Base-by-base conservation (phyloP, 2,113 vertebrate genomes). In the Jacana jacana region DNA sequence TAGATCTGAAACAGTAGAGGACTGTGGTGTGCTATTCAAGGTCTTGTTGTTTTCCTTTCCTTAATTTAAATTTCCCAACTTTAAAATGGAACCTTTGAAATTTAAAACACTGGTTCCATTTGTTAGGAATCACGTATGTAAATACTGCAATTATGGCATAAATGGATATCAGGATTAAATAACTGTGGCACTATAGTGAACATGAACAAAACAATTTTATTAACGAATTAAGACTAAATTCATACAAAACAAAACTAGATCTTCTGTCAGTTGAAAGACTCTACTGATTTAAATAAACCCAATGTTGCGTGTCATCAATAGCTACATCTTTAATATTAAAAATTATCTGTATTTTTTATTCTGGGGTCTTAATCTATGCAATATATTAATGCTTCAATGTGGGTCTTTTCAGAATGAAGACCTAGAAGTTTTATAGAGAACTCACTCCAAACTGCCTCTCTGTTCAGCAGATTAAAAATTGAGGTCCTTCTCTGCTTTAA, bases 61-160 rank as follows among this genome's bases (percentile, higher is more conserved):
- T 90, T 95, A 65, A 77, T 86, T 60, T 94, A 71, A 73, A 93
- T 91, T 94, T 95, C 33, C 42, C 55, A 81, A 37, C 30, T 97
- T 96, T 91, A 92, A 95, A 93, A 77, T 60, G 44, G 40, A 94
- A 83, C 22, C 66, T 89, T 91, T 88, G 81, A 82, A 77, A 84
- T 89, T 70, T 79, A 86, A 91, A 94, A 64, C 76, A 40, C 39
- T 79, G 31, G 60, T 81, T 80, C 70, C 91, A 72, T 54, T 81
- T 82, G 57, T 73, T 42, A 73, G 44, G 44, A 86, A 61, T 97
- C 57, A 40, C 9, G 6, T 81, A 65, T 31, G 30, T 87, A 92
- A 91, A 48, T 88, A n/a, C 22, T 81, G 42, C 20, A 83, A 13
- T 91, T 95, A 46, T 30, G 39, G 20, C 4, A 17, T 58, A 86